A percentile compares a stretch with the other conserved stretches of the same genome.
Evolutionary conservation across 1,140 invertebrate genomes (phyloP).

Genomic region (Brachionus manjavacas): DNA sequence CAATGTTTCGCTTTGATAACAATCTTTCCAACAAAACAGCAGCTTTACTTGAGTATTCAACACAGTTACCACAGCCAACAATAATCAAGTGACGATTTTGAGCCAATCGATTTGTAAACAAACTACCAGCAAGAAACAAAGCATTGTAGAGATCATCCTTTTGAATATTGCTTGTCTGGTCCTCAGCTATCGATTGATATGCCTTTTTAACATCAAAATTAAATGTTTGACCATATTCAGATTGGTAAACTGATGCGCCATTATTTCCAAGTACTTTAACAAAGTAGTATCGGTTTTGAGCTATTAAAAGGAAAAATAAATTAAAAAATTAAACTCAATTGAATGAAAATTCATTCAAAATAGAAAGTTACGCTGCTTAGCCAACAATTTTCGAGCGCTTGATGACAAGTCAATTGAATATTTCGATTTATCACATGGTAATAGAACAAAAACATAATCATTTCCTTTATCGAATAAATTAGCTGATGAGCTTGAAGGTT

Average conservation of each 20-base stretch:
- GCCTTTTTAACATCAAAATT: constrained; percentile 26
- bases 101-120: constrained; percentile 24
- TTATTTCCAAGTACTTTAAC: constrained; percentile 12
- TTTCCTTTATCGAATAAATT: neutral
- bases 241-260: constrained; percentile 36
- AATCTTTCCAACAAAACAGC: neutral
- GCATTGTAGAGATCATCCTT: constrained; percentile 12
- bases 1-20: constrained; percentile 10
- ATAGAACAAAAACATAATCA: constrained; percentile 30
- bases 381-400: neutral
- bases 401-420: neutral
- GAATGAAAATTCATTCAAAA: neutral
- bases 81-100: constrained; percentile 7
- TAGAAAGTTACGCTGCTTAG: neutral
- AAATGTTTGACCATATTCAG: neutral
- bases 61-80: constrained; percentile 40
- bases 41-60: neutral
- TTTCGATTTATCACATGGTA: constrained; percentile 36
- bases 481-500: neutral
- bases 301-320: neutral
- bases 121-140: constrained; percentile 1
- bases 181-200: neutral
- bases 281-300: constrained; percentile 25
- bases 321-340: neutral
- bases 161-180: neutral